Base-by-base conservation (phyloP, 2,113 vertebrate species). In the Proterorhinus semilunaris region DNA sequence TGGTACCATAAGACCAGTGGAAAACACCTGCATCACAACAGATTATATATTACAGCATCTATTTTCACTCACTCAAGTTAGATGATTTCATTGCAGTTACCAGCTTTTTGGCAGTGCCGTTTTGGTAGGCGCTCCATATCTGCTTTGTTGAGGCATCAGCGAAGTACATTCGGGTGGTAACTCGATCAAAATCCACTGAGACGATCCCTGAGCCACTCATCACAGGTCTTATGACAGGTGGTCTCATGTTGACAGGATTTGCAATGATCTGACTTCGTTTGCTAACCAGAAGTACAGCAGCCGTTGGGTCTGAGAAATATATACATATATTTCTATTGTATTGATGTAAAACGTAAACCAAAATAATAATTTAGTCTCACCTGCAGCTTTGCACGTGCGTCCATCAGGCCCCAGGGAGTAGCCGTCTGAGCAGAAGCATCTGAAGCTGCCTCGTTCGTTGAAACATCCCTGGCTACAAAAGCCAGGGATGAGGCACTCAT, bases 401-500 rank as follows among this genome's bases (percentile, higher is more conserved):
- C 86, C 79, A 55, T 92, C 83, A 0, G 89, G 85, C 70, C 88
- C 89, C 1, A 92, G 73, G 12, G 83, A 57, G 79, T 91, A 92
- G 52, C 91, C 91, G 0, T 83, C 50, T 15, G 86, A 87, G 69
- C 91, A 92, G 83, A 81, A 83, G 80, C 91, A 92, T 63, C 91
- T 83, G 79, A 91, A 92, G 66, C 72, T 84, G 49, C 91, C 90
- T 64, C 86, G 86, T 75, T 91, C 89, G 1, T 92, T 92, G 79
- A 66, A 90, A 76, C 91, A 91, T 55, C 86, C 65, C 76, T 92
- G 91, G 83, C 91, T 92, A 69, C 91, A 91, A 80, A 89, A 89
- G 45, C 91, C 90, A 1, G 88, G 88, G 58, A 91, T 88, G 66
- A 87, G 79, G 66, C 91, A 92, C 79, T 92, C 90, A 21, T 92